Evolutionary conservation across 92 coral and sea anemone species (phyloP), one percentile per base, ranked within the genome.

Genomic region (Palythoa grandis): DNA sequence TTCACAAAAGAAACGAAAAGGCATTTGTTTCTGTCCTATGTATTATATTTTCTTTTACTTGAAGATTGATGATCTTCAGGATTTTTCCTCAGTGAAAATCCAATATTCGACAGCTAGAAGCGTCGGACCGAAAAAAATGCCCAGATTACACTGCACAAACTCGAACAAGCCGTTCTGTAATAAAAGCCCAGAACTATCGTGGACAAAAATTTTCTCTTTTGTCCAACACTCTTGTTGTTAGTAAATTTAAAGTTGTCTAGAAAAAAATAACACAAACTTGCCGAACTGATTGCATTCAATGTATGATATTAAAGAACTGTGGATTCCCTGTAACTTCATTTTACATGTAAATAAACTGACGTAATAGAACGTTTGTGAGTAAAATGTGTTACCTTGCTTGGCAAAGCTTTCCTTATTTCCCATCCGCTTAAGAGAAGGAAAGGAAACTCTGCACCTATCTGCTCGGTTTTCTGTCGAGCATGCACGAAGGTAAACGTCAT

Each of bases 291-390:
- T 25, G 60, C 48, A 40, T 63, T 80, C 85, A 69, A n/a, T 94
- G 95, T 94, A 92, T 77, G 84, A 84, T 92, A 94, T 89, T 79
- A 92, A 86, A 87, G 87, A 86, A 92, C 52, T 89, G 63, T 67
- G 71, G 56, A 77, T 69, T 92, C 84, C 79, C 72, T 94, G 98
- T 94, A 92, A 89, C 88, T 92, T 90, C 92, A 89, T 90, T 90
- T 90, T 86, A 90, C 86, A 94, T 94, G 98, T 94, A 94, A 94
- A 94, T 94, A 94, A 94, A 94, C 98, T 88, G 92, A 90, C 87
- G 78, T 67, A 65, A 80, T 80, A 53, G 85, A 80, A 67, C 15
- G 72, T 78, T 80, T 80, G 74, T 80, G 85, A 23, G 63, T 80
- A 52, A 80, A 69, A 80, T 65, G 35, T 29, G 35, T 29, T 29